Evolutionary conservation across 2,888 invertebrate genomes (phyloP), one percentile per base, ranked within the genome.

Genomic region (Piscicola geometra): DNA sequence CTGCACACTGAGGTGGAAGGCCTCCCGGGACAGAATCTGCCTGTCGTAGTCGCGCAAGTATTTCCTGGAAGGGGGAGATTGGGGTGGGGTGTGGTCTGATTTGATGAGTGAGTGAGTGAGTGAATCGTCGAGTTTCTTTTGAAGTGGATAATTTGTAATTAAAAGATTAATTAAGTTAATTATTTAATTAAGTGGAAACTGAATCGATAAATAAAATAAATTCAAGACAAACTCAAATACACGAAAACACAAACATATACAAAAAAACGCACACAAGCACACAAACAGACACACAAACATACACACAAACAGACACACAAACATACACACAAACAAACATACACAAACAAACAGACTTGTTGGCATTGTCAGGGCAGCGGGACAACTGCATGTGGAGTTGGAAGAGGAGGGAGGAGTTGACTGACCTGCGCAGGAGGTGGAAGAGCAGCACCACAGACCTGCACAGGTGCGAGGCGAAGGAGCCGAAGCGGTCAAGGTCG

Each of bases 401-500:
- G 74, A 93, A 88, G 69, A 96, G 87, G 79, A 91, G 90, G 82
- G 90, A 90, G 81, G 91, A 90, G 83, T 96, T 94, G 76, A 90
- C 90, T 50, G 90, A 90, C 82, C 91, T 91, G 81, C 90, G 89
- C 60, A 94, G 86, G 77, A 94, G 89, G 84, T 93, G 91, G 86
- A 94, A 88, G 5, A 94, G 88, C 47, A 95, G 89, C 32, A 90
- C 88, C 1, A 94, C 90, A 79, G 92, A 92, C 77, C 93, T 90
- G 79, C 91, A 91, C 90, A 96, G 92, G 83, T 96, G 95, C 50
- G 93, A 91, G 0, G 93, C 91, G 83, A 97, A 92, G 79, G 93
- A 92, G 1, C 96, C 96, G 0, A 93, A 91, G 78, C 96, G 89
- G 83, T 96, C 95, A 64, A 96, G 91, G 87, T 97, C 96, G 77